Conservation (phyloP, 1,140 invertebrate genomes). For the Drosophila ambigua region DNA sequence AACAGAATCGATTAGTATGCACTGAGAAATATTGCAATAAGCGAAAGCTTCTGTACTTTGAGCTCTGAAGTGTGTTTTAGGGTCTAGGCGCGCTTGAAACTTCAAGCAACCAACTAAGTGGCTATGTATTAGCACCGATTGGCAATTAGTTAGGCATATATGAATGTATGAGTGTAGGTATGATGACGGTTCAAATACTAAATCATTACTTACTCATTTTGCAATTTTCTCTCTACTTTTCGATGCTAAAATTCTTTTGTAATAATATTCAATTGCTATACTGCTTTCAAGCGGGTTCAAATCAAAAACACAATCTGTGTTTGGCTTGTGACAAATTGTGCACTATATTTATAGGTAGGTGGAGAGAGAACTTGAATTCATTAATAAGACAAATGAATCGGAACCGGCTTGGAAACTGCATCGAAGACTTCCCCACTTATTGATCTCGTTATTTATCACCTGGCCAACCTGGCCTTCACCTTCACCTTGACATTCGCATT, state of each 20-base stretch:
- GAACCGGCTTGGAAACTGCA: slow-evolving; percentile 37
- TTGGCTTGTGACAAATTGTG: slow-evolving; percentile 35
- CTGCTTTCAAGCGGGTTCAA: slow-evolving; percentile 14
- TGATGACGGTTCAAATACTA: slow-evolving; percentile 36
- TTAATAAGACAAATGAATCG: slow-evolving; percentile 28
- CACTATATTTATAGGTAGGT: slow-evolving; percentile 34
- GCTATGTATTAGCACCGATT: slow-evolving; percentile 22
- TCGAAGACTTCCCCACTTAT: slow-evolving; percentile 2
- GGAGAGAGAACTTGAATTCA: slow-evolving; percentile 26
- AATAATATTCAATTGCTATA: slow-evolving; percentile 19
- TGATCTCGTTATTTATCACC: slow-evolving; percentile 35
- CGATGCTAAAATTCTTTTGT: slow-evolving; percentile 34
- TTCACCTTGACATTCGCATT: slow-evolving; percentile 76
- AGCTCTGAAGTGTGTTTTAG: slow-evolving; percentile 15
- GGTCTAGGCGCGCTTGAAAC: slow-evolving; percentile 2
- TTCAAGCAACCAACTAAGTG: slow-evolving; percentile 28
- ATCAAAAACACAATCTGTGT: background rate
- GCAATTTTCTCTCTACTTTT: slow-evolving; percentile 37
- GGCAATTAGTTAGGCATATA: slow-evolving; percentile 42
- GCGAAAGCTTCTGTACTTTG: slow-evolving; percentile 34
- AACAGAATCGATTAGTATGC: slow-evolving; percentile 25
- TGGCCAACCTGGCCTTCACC: slow-evolving; percentile 27
- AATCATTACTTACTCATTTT: slow-evolving; percentile 74
- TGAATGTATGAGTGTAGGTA: background rate
- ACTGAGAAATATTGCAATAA: slow-evolving; percentile 57